Conservation (phyloP, 2,888 invertebrate genomes). For the Vesta saturnalis region DNA sequence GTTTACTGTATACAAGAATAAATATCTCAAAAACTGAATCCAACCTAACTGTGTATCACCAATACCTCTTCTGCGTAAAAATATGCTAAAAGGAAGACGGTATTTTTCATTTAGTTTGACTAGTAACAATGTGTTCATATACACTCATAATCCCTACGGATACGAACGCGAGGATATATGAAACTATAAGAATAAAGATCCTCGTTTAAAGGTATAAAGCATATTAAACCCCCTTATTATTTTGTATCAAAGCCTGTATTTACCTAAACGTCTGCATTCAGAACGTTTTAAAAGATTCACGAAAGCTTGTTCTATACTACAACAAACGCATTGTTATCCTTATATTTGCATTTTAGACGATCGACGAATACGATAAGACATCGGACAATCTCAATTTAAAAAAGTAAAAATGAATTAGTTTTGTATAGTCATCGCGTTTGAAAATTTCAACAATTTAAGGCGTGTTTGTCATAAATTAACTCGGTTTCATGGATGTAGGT, state of each 20-base stretch:
- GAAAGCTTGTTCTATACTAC: slow-evolving; percentile 31
- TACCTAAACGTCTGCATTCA: slow-evolving; percentile 52
- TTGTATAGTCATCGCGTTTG: slow-evolving; percentile 15
- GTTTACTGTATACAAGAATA: no score
- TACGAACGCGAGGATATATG: slow-evolving; percentile 42
- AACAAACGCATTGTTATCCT: slow-evolving; percentile 42
- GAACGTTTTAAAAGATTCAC: slow-evolving; percentile 37
- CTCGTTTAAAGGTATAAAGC: slow-evolving; percentile 49
- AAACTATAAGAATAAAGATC: slow-evolving; percentile 45
- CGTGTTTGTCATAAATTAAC: slow-evolving; percentile 13
- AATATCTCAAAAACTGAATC: no score
- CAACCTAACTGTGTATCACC: no score
- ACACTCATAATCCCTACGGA: slow-evolving; percentile 44
- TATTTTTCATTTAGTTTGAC: slow-evolving; percentile 43
- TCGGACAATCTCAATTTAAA: slow-evolving; percentile 25
- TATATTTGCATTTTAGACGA: slow-evolving; percentile 37
- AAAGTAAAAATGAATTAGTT: slow-evolving; percentile 29
- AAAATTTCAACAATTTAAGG: slow-evolving; percentile 24
- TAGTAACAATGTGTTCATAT: slow-evolving; percentile 41
- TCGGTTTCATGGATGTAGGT: neutral
- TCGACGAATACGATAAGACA: slow-evolving; percentile 25
- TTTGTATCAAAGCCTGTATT: slow-evolving; percentile 53
- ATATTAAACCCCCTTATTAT: slow-evolving; percentile 54
- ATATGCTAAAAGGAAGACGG: neutral
- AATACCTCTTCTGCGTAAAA: no score